A percentile compares a stretch with the other conserved stretches of the same genome.
Conservation (phyloP, 1,140 invertebrate genomes). For the Aphis gossypii region DNA sequence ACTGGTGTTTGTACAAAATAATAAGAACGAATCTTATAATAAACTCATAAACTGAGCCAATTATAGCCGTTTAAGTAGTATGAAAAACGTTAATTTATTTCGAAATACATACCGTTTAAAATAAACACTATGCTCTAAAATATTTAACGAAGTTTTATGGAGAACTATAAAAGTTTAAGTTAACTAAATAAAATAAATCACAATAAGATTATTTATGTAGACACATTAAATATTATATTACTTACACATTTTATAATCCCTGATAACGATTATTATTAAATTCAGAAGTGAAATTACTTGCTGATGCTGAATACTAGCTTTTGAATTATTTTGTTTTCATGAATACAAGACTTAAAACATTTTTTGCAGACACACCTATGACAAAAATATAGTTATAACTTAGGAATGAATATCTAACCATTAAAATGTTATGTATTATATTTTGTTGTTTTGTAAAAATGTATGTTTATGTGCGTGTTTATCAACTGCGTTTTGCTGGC, state of each 20-base stretch:
- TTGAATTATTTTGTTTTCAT: not conserved
- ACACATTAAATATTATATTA: not conserved
- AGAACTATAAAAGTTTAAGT: not conserved
- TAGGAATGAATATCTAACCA: not conserved
- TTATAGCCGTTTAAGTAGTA: not conserved
- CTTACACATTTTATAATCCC: not conserved
- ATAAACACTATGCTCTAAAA: not conserved
- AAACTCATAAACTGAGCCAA: conserved; percentile 15
- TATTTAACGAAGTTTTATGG: not conserved
- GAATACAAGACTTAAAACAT: not conserved
- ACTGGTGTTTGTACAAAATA: not conserved
- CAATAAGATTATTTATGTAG: not conserved
- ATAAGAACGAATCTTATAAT: not conserved
- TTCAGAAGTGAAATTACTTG: not conserved
- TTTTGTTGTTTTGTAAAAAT: not conserved
- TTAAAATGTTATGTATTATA: not conserved
- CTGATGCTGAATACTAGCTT: not conserved
- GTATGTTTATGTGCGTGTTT: not conserved
- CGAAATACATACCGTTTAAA: not conserved
- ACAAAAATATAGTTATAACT: not conserved
- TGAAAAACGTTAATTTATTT: conserved; percentile 30
- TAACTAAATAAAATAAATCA: conserved; percentile 19
- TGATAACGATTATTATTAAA: not conserved
- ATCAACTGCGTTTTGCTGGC: not conserved
- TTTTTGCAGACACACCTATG: not conserved